Conservation (phyloP, 2,888 invertebrate genomes). For the Hedychridium roseum region DNA sequence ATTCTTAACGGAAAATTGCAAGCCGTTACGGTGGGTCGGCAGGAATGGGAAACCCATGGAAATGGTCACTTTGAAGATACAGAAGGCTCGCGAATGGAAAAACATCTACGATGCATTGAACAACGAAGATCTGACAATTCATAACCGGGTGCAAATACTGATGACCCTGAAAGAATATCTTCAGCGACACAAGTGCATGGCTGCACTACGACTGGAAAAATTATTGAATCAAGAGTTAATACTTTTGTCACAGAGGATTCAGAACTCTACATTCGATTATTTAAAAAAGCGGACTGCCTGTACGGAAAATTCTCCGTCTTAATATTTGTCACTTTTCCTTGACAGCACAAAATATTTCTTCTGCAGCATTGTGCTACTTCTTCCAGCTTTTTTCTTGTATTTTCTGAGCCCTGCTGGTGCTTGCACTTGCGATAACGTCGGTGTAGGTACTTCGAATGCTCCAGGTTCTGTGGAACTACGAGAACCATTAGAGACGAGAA, state of each 20-base stretch:
- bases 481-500: constrained; percentile 39
- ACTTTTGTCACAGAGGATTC: constrained; percentile 72
- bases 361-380: no score
- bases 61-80: constrained; percentile 84
- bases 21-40: constrained; percentile 80
- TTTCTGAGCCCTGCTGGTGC: constrained; percentile 41
- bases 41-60: constrained; percentile 75
- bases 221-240: constrained; percentile 78
- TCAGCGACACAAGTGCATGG: constrained; percentile 68
- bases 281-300: constrained; percentile 71
- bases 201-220: constrained; percentile 69
- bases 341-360: no score
- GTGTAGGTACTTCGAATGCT: constrained; percentile 17
- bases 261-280: constrained; percentile 69
- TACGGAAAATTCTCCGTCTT: no score
- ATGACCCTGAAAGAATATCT: constrained; percentile 75
- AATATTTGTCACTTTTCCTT: no score
- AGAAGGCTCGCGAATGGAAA: constrained; percentile 78
- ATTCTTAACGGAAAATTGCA: constrained; percentile 74
- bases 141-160: constrained; percentile 76
- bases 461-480: constrained; percentile 37
- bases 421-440: constrained; percentile 42
- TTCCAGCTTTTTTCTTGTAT: constrained; percentile 46
- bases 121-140: constrained; percentile 68
- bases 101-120: constrained; percentile 76